Percentiles rank a stretch among this genome's conserved stretches.
phyloP scores from a whole-genome alignment of 2,113 vertebrate genomes.

The Noctilio leporinus region DNA sequence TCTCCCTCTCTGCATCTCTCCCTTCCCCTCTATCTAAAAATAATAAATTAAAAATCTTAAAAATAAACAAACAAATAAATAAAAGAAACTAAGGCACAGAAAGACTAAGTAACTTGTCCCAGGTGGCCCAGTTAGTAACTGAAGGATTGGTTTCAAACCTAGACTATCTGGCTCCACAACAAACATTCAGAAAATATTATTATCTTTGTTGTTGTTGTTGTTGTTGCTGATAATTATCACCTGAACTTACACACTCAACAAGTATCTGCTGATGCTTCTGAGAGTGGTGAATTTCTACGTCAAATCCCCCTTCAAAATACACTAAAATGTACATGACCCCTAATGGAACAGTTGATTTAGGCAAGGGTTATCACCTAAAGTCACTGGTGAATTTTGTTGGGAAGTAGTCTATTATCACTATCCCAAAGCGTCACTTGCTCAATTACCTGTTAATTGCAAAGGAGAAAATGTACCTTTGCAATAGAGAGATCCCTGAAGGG shows the following conservation, averaged over 20 bases:
- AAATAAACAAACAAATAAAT: too few relatives aligned
- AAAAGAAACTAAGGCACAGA: constrained; percentile 1
- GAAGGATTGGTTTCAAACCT: neutral
- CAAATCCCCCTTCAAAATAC: neutral
- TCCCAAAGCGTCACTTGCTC: neutral
- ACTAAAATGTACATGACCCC: neutral
- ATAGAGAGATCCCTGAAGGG: neutral
- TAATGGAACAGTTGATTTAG: neutral
- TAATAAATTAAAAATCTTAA: too few relatives aligned
- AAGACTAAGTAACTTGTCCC: neutral
- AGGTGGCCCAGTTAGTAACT: neutral
- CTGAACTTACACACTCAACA: neutral
- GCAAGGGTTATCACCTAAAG: neutral
- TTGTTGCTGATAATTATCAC: too few relatives aligned
- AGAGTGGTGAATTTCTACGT: neutral
- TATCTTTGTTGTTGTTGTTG: neutral
- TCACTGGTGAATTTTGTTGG: neutral
- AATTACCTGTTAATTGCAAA: neutral
- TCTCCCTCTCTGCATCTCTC: too few relatives aligned
- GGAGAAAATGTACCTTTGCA: neutral
- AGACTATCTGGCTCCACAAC: neutral
- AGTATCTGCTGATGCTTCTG: neutral
- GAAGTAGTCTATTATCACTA: neutral
- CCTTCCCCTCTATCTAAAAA: too few relatives aligned
- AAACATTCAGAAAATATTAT: neutral